Base-by-base conservation (phyloP, 2,797 vertebrate species). In the Pteropus rufus region DNA sequence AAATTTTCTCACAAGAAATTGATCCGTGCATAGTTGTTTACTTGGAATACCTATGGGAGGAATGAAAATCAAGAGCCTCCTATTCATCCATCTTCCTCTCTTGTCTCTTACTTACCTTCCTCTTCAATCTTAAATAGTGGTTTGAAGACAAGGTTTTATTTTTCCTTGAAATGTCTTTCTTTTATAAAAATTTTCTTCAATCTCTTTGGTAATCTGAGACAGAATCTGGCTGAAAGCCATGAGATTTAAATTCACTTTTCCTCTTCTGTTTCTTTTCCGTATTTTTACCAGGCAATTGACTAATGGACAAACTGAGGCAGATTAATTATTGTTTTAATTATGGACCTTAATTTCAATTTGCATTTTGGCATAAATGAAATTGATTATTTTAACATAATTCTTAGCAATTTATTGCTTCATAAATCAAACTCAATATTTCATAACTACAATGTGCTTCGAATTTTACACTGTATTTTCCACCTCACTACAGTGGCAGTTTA, bases 141-240 rank as follows among this genome's bases (percentile, higher is more conserved):
- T 49, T 81, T 91, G 34, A 88, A 60, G 46, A 54, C 39, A 62
- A 85, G 19, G 31, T 36, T 19, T 72, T 90, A 54, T 19, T 94
- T 95, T 94, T 75, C 64, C 82, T 94, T 89, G 54, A 80, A 95
- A 82, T 41, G 2, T 91, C 82, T 93, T 34, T 14, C 46, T 91
- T 72, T 70, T 70, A 90, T 60, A 70, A 91, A 86, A 95, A n/a
- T 83, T 46, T 96, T 49, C 46, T 90, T 60, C 77, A 81, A 41
- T 60, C 67, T 86, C 34, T 87, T 92, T 93, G 60, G 41, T 86
- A 89, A 82, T 90, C 85, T 90, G 67, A 86, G 73, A 80, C 58
- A 49, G 44, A 91, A 69, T 58, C 9, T 70, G 26, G 65, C 76
- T 67, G 72, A 52, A 76, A 89, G 21, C 18, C 76, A 49, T 41